Conservation (phyloP, 2,888 invertebrate genomes). For the Chrysomela aeneicollis region DNA sequence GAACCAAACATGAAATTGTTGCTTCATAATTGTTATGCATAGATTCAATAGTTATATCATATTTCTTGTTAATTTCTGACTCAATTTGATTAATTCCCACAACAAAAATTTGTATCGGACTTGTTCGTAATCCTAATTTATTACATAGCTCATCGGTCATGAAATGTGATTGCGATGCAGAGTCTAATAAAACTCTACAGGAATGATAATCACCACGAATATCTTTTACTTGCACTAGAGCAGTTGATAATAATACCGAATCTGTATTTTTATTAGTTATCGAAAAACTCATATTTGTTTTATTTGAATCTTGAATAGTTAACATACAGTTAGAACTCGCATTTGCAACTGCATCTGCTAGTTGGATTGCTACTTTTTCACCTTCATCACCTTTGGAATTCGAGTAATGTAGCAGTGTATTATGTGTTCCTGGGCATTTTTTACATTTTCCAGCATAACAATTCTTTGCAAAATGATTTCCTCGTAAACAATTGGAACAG, state of each 20-base stretch:
- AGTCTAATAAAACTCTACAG: conserved; percentile 9
- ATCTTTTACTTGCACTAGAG: background rate
- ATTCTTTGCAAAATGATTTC: background rate
- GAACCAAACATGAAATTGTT: too few relatives aligned
- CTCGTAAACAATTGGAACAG: background rate
- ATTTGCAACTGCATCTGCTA: too few relatives aligned
- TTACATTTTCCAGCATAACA: background rate
- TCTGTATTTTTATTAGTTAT: too few relatives aligned
- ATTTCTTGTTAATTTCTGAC: background rate
- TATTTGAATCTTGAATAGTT: too few relatives aligned
- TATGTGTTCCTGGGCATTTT: background rate
- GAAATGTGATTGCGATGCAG: conserved; percentile 9
- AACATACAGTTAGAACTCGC: too few relatives aligned
- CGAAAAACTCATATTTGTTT: too few relatives aligned
- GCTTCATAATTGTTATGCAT: too few relatives aligned
- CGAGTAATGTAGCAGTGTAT: background rate
- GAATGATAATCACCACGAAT: background rate
- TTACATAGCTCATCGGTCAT: background rate
- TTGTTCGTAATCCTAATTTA: background rate
- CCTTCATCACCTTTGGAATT: too few relatives aligned
- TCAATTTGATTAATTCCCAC: too few relatives aligned
- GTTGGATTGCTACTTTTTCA: too few relatives aligned
- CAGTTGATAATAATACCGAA: background rate
- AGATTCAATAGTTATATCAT: too few relatives aligned
- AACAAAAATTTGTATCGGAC: background rate